These are phyloP conservation scores for Xestia rhomboidea DNA, from an alignment of 2,888 invertebrate species.

Conservation along the genomic window DNA sequence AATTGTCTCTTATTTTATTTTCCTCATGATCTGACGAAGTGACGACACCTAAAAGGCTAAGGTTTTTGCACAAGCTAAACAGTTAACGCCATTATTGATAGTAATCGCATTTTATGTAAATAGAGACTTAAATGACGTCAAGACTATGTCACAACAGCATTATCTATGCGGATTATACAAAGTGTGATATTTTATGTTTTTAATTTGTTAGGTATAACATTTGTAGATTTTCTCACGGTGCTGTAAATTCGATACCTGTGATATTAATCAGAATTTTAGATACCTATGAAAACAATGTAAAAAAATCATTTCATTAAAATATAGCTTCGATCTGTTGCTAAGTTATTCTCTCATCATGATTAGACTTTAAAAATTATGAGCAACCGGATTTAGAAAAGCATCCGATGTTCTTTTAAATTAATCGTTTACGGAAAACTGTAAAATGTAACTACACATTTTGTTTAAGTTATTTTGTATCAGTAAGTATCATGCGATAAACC, in stretches of 20 bases:
- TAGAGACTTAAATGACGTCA: not conserved
- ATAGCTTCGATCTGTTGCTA: constrained; percentile 25
- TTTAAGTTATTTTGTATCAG: not conserved
- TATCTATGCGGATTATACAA: constrained; percentile 16
- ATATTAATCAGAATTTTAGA: constrained; percentile 31
- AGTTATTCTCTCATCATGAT: constrained; percentile 40
- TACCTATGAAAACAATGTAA: constrained; percentile 24
- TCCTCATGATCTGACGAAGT: not conserved
- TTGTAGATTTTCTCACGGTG: constrained; percentile 44
- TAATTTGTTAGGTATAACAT: constrained; percentile 19
- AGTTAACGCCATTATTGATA: not conserved
- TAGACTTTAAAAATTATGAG: constrained; percentile 10
- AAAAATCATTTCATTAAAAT: constrained; percentile 32
- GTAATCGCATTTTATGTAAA: constrained; percentile 11
- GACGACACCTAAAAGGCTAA: not conserved
- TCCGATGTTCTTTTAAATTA: constrained; percentile 1
- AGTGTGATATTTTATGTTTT: constrained; percentile 47
- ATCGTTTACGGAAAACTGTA: constrained; percentile 36
- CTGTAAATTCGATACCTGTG: constrained; percentile 43
- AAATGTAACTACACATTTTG: not conserved
- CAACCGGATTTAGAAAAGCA: constrained; percentile 6
- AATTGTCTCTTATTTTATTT: not conserved
- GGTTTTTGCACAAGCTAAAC: not conserved
- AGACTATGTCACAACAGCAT: not conserved
- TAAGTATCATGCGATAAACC: not conserved